Base-by-base conservation (phyloP, 2,113 vertebrate genomes). In the Eublepharis macularius region DNA sequence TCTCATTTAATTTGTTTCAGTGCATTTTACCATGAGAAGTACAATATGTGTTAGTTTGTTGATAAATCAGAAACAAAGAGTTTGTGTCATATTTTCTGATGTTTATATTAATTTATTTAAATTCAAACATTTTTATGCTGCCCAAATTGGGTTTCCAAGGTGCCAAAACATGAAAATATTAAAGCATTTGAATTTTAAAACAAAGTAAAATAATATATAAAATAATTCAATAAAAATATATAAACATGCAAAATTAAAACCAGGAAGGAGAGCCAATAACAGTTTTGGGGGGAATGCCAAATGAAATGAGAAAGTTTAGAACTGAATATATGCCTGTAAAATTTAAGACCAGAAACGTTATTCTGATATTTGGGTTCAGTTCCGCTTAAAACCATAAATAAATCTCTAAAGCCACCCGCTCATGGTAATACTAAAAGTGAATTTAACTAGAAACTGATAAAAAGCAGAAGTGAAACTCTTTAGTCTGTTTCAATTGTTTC, bases 391-490 rank as follows among this genome's bases (percentile, higher is more conserved):
- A 51, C 3, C 6, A 0, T 0, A 39, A 81, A 66, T 8, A 14
- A 0, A 0, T 41, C 36, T 82, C 12, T 72, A 75, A 66, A 5
- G 49, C 43, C 0, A 0, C 76, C 39, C 49, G 21, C 0, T 21
- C 19, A 78, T 14, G 19, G 0, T 36, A 41, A 43, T 32, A 49
- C 14, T 78, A 51, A 92, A 90, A 89, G 88, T 0, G 51, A 92
- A 83, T 88, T 43, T 0, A 4, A 66, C 17, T 57, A 73, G 87
- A 79, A n/a, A 26, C 70, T 73, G 66, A 2, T 51, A 79, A 63
- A 85, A 78, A 87, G 91, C 72, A 85, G 94, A 94, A 94, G 85
- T 24, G 91, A 93, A 94, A 94, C 83, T 93, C 91, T 0, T 90
- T 32, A 75, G 34, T 70, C 66, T 2, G 24, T 90, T 91, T 91